Percentiles rank a stretch among this genome's conserved stretches.
Conservation (phyloP, 2,113 vertebrate genomes). For the Recurvirostra avosetta region DNA sequence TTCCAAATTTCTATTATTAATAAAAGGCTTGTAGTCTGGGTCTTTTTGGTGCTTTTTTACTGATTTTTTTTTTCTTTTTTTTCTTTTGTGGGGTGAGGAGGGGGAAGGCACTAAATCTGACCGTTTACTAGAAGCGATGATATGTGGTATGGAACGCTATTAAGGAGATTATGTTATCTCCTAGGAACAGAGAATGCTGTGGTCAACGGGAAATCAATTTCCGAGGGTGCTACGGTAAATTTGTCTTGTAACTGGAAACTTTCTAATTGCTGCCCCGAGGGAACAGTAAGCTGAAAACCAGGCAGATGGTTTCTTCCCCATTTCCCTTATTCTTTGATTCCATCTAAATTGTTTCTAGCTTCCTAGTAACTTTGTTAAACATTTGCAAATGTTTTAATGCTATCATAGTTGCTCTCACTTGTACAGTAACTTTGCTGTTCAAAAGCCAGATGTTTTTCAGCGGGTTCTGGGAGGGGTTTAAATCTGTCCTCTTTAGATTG, state of each 20-base stretch:
- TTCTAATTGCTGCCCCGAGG: conserved; percentile 15
- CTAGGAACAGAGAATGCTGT: neutral
- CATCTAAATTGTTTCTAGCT: neutral
- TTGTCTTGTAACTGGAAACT: conserved; percentile 21
- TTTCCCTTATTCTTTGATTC: neutral
- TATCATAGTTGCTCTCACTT: neutral
- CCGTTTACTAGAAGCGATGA: neutral
- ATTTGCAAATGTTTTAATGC: neutral
- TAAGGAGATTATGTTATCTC: conserved; percentile 43
- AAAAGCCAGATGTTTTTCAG: neutral
- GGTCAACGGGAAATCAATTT: conserved; percentile 34
- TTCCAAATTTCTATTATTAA: neutral
- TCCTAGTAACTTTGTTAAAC: neutral
- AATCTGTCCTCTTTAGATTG: neutral
- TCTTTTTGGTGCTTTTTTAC: neutral
- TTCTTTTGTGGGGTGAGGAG: neutral
- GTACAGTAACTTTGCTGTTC: neutral
- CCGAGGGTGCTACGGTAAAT: neutral
- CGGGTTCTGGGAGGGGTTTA: neutral
- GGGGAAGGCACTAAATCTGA: neutral
- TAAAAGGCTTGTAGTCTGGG: neutral
- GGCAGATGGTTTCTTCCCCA: neutral
- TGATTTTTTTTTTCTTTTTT: neutral
- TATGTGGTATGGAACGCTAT: neutral
- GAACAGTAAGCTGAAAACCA: neutral